A percentile compares a stretch with the other conserved stretches of the same genome.
These are phyloP conservation scores for Pseudomyrmex pallidus DNA, from an alignment of 1,140 invertebrate genomes.

Conservation along the genomic window DNA sequence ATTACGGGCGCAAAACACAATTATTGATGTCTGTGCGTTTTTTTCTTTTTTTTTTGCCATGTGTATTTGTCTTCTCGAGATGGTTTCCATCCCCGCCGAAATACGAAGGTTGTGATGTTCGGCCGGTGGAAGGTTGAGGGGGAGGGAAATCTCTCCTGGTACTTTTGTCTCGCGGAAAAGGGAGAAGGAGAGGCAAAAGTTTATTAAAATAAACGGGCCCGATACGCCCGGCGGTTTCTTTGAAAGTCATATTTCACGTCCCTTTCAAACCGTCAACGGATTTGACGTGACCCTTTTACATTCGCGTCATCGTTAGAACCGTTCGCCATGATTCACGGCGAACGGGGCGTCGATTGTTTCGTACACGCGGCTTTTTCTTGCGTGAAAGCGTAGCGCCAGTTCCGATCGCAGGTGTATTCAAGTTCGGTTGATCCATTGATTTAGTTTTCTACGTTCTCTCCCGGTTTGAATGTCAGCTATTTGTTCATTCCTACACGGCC, in stretches of 20 bases:
- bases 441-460: conserved; percentile 55
- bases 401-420: conserved; percentile 50
- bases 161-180: conserved; percentile 47
- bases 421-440: conserved; percentile 54
- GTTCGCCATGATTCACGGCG: conserved; percentile 56
- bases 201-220: conserved; percentile 58
- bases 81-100: neutral
- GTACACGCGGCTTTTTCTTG: conserved; percentile 54
- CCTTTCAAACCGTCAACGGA: conserved; percentile 54
- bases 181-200: conserved; percentile 20
- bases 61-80: conserved; percentile 13
- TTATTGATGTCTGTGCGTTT: conserved; percentile 82
- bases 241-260: conserved; percentile 52
- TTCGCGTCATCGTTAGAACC: conserved; percentile 58
- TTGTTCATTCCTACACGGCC: conserved; percentile 51
- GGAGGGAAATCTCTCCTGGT: neutral
- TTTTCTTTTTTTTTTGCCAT: conserved; percentile 67
- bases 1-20: conserved; percentile 78
- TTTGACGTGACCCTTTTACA: conserved; percentile 60
- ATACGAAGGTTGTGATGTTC: conserved; percentile 43
- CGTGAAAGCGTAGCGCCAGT: conserved; percentile 55
- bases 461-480: conserved; percentile 55
- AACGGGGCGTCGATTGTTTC: conserved; percentile 53
- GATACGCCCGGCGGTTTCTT: conserved; percentile 43
- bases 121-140: neutral